Base-by-base conservation (phyloP, 1,140 invertebrate species). In the Philotrypesis tridentata region DNA sequence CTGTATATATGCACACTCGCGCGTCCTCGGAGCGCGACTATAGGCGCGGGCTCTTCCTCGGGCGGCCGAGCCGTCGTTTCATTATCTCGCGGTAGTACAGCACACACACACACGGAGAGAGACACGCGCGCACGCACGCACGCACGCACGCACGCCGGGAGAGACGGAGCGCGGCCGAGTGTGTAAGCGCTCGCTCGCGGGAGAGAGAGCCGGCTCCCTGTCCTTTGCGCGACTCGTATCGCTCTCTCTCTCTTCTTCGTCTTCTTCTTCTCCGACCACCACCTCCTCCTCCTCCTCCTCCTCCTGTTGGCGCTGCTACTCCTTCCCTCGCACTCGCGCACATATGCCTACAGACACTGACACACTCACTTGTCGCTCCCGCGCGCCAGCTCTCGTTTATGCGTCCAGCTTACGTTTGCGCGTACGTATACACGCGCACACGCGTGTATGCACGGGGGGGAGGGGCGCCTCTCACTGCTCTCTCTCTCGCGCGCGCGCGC, bases 11-110 rank as follows among this genome's bases (percentile, higher is more conserved):
- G 21, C 17, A 55, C 48, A 55, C 48, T 55, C 29, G 27, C 48
- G 7, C 88, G 88, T 86, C 84, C 27, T 65, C 61, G 61, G 23
- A 29, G 63, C 48, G 27, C 63, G 23, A 65, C 63, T 29, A 65
- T 25, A n/a, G n/a, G n/a, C 17, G 27, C 48, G 48, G n/a, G 21
- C 48, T 2, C 48, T 55, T 17, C 48, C 17, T 55, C 48, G 48
- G n/a, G n/a, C n/a, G n/a, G n/a, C n/a, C n/a, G n/a, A n/a, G n/a
- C 48, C n/a, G 48, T 55, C 48, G 48, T 55, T 55, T 55, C 48
- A n/a, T 55, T 55, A 55, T 55, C 48, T 23, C 27, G 9, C 23
- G 61, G 12, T 27, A 1, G 27, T 12, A 27, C 4, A 37, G 4
- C 61, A n/a, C 6, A 55, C 0, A n/a, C 12, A 43, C 40, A 12